Evolutionary conservation across 2,888 invertebrate species (phyloP).

Genomic region (Palloptera scutellata): DNA sequence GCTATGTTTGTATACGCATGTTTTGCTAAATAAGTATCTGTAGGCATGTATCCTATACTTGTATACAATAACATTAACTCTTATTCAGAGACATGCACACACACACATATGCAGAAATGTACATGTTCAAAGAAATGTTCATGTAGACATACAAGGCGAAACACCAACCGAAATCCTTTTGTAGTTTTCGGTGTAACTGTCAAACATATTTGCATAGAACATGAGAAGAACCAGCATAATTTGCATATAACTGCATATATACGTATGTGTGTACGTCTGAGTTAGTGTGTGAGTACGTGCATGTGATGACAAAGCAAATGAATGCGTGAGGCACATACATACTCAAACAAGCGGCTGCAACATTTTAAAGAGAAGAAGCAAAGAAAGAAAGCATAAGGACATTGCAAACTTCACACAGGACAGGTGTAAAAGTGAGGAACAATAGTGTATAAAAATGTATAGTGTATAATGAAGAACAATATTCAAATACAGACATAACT

Average conservation of each 20-base stretch:
- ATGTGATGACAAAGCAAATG: neutral
- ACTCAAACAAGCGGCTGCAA: too few species aligned
- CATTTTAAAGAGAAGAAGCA: too few species aligned
- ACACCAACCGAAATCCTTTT: too few species aligned
- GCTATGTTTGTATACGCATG: slow-evolving; percentile 1
- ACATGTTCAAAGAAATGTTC: neutral
- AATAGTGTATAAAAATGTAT: slow-evolving; percentile 15
- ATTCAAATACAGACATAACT: slow-evolving; percentile 1
- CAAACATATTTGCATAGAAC: slow-evolving; percentile 55
- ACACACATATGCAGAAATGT: neutral
- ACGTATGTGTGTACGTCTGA: neutral
- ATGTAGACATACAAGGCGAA: neutral
- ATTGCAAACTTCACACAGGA: neutral
- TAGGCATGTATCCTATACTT: too few species aligned
- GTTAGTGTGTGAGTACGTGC: neutral
- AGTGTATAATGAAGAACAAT: neutral
- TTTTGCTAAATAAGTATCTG: neutral
- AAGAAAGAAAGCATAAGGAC: neutral
- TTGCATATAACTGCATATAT: slow-evolving; percentile 48
- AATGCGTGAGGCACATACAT: too few species aligned
- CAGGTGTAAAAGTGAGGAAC: neutral
- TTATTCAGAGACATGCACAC: neutral
- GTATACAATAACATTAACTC: too few species aligned
- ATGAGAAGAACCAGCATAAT: slow-evolving; percentile 49
- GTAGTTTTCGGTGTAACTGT: slow-evolving; percentile 30